Percentiles rank a stretch among this genome's conserved stretches.
Evolutionary conservation across 2,113 vertebrate species (phyloP).

Genomic region (Vireo altiloquus): DNA sequence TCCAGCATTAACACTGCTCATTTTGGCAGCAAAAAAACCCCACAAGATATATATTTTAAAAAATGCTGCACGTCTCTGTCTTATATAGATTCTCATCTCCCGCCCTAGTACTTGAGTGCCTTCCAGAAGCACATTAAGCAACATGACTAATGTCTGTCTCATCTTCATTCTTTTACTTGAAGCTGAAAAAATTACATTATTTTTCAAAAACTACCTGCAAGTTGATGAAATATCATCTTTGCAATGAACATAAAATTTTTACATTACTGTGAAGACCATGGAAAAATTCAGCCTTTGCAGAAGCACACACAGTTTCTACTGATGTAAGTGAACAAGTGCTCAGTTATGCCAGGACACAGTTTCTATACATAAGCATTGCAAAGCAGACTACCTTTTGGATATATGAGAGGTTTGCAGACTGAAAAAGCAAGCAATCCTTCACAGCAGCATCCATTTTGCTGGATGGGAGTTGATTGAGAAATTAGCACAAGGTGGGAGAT

Average conservation of each 20-base stretch:
- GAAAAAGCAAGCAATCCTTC: neutral
- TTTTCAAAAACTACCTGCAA: constrained; percentile 28
- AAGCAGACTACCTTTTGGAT: neutral
- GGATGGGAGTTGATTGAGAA: neutral
- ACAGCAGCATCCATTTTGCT: neutral
- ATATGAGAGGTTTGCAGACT: neutral
- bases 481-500: neutral
- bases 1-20: neutral
- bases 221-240: constrained; percentile 12
- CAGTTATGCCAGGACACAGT: neutral
- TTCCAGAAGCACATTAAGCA: constrained; percentile 32
- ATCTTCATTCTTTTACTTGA: neutral
- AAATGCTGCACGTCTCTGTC: neutral
- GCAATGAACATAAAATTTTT: neutral
- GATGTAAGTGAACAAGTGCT: neutral
- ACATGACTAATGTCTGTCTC: constrained; percentile 37
- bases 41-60: constrained; percentile 6
- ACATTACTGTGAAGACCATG: neutral
- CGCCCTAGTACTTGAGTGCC: neutral
- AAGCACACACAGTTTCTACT: neutral
- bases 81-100: neutral
- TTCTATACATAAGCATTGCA: neutral
- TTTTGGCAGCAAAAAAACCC: neutral
- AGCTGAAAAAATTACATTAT: constrained; percentile 4
- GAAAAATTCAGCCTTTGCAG: neutral